Conservation (phyloP, 2,888 invertebrate genomes). For the Drosophila pseudotakahashii region DNA sequence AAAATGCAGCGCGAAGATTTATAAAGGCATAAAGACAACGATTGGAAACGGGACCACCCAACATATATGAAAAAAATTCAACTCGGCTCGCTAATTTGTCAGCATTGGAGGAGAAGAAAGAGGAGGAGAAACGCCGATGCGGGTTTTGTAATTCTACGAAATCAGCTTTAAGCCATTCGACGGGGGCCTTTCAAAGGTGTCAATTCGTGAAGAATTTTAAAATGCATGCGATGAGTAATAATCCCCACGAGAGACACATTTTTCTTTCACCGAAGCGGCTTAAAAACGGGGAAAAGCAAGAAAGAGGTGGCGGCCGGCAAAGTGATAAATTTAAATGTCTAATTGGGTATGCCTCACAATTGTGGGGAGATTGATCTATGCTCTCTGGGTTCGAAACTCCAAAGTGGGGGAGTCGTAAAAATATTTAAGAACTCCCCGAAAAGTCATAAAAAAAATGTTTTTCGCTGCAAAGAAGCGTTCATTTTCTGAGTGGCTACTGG, state of each 20-base stretch:
- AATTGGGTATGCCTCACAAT: constrained; percentile 61
- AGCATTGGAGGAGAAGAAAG: constrained; percentile 39
- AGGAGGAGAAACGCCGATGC: constrained; percentile 7
- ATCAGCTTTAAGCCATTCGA: constrained; percentile 67
- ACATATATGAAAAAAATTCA: constrained; percentile 33
- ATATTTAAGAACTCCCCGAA: constrained; percentile 10
- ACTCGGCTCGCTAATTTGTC: constrained; percentile 68
- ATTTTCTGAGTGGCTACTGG: constrained; percentile 56
- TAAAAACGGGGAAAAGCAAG: constrained; percentile 11
- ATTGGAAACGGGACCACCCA: constrained; percentile 48
- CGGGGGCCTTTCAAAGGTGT: constrained; percentile 57
- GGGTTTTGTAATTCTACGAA: constrained; percentile 71
- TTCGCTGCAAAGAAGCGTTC: constrained; percentile 11
- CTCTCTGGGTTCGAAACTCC: neutral
- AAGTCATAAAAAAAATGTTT: constrained; percentile 36
- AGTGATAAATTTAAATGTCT: constrained; percentile 65
- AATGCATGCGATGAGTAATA: constrained; percentile 78
- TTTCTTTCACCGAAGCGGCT: constrained; percentile 42
- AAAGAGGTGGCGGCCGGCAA: constrained; percentile 21
- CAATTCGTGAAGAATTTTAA: constrained; percentile 70
- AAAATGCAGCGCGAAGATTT: constrained; percentile 47
- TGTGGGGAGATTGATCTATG: constrained; percentile 64
- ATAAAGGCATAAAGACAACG: constrained; percentile 40
- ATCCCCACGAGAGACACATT: constrained; percentile 40
- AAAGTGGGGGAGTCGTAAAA: constrained; percentile 54